Conservation (phyloP, 2,888 invertebrate genomes). For the Corbicula japonica region DNA sequence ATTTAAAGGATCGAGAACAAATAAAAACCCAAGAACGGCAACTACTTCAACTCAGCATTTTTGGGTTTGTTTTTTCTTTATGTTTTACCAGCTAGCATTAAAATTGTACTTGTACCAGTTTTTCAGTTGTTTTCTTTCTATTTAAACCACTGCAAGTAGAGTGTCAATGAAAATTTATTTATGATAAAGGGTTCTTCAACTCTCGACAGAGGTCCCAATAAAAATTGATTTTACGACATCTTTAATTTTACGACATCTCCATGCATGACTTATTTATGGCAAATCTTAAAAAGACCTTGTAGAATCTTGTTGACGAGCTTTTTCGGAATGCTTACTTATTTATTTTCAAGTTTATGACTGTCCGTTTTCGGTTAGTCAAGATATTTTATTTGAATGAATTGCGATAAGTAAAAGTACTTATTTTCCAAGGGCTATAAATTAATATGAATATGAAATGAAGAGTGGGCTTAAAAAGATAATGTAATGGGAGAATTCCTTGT, state of each 20-base stretch:
- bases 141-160: conserved; percentile 8
- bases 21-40: no score
- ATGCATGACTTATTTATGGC: conserved; percentile 12
- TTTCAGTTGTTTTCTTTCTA: not conserved
- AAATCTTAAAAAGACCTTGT: conserved; percentile 21
- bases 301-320: conserved; percentile 19
- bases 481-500: conserved; percentile 39
- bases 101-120: conserved; percentile 5
- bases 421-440: conserved; percentile 41
- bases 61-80: no score
- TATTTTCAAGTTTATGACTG: conserved; percentile 13
- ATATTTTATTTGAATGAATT: not conserved
- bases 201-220: conserved; percentile 27
- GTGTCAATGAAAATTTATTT: conserved; percentile 21
- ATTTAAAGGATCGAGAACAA: no score
- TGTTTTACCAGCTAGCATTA: no score
- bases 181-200: not conserved
- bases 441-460: conserved; percentile 37
- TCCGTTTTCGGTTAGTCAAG: not conserved
- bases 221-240: no score
- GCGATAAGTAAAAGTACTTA: conserved; percentile 35
- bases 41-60: no score
- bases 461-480: conserved; percentile 54
- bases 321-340: conserved; percentile 22
- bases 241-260: conserved; percentile 24